These are phyloP conservation scores for Scolanthus callimorphus DNA, from an alignment of 92 coral and sea anemone species.

Conservation along the genomic window DNA sequence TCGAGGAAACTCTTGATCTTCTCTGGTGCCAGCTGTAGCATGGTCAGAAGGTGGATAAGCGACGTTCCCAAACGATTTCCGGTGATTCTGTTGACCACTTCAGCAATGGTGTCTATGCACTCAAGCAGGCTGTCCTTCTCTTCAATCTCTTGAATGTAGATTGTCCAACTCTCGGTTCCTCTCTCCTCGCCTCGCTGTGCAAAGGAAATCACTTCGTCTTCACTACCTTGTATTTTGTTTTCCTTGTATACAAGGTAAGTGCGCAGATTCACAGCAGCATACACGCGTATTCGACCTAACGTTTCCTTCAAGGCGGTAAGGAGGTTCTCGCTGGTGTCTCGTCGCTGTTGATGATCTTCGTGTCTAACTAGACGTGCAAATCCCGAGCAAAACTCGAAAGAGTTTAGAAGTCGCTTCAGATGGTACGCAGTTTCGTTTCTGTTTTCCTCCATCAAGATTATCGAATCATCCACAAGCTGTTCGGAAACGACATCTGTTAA, in stretches of 20 bases:
- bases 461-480: background rate
- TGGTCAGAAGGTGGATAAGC: conserved; percentile 22
- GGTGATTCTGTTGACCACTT: conserved; percentile 24
- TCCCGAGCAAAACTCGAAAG: conserved; percentile 41
- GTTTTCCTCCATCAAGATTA: conserved; percentile 1
- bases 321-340: conserved; percentile 11
- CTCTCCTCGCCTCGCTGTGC: conserved; percentile 18
- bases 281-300: conserved; percentile 30
- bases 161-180: conserved; percentile 27
- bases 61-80: conserved; percentile 18
- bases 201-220: conserved; percentile 33
- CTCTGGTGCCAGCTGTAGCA: conserved; percentile 16
- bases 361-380: conserved; percentile 59
- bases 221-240: conserved; percentile 18
- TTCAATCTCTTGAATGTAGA: conserved; percentile 32
- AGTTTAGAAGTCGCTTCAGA: conserved; percentile 15
- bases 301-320: conserved; percentile 5
- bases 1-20: conserved; percentile 31
- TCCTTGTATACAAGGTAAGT: conserved; percentile 31
- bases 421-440: conserved; percentile 6
- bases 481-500: conserved; percentile 45
- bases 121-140: background rate
- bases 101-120: conserved; percentile 19
- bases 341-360: conserved; percentile 9
- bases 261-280: conserved; percentile 9